Conservation (phyloP, 2,888 invertebrate genomes). For the Mimachlamys varia region DNA sequence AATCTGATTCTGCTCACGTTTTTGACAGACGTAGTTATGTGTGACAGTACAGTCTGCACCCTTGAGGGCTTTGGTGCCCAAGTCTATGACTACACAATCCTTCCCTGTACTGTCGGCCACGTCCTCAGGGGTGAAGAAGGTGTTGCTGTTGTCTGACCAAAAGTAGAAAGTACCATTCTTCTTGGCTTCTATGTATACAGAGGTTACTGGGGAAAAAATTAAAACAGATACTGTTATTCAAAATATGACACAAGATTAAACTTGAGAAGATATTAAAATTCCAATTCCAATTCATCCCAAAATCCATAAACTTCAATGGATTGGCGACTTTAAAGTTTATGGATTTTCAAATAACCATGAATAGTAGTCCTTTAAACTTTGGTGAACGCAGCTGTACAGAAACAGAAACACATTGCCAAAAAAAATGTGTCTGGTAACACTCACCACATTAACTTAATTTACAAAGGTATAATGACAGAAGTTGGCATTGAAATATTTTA, state of each 20-base stretch:
- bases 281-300: no score
- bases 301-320: no score
- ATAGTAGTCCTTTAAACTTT: no score
- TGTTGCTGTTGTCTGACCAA: slow-evolving; percentile 52
- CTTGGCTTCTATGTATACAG: slow-evolving; percentile 50
- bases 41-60: slow-evolving; percentile 51
- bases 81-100: slow-evolving; percentile 58
- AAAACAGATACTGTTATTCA: neutral
- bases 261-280: neutral
- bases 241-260: neutral
- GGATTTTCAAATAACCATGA: no score
- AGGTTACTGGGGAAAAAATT: slow-evolving; percentile 39
- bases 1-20: slow-evolving; percentile 52
- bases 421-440: no score
- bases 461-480: no score
- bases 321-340: no score
- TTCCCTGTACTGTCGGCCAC: slow-evolving; percentile 52
- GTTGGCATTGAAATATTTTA: neutral
- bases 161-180: slow-evolving; percentile 50
- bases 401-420: no score
- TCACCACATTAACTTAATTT: no score
- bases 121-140: slow-evolving; percentile 53
- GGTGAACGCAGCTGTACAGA: no score
- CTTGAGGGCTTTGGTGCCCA: slow-evolving; percentile 48
- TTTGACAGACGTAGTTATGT: slow-evolving; percentile 58